These are phyloP conservation scores for Nephrotoma guestfalica DNA, from an alignment of 2,888 invertebrate species.

Conservation along the genomic window DNA sequence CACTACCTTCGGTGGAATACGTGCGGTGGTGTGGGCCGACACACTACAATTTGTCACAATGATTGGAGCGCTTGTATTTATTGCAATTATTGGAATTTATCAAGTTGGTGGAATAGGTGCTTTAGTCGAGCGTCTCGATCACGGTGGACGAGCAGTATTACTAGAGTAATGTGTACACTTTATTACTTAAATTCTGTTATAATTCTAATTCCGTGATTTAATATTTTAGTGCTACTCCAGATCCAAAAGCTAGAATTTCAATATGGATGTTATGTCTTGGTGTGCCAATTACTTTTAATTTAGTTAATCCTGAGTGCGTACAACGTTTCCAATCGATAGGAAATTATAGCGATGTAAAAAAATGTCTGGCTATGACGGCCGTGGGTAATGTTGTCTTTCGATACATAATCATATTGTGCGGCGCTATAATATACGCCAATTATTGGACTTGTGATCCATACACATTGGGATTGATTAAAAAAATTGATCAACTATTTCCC, in stretches of 20 bases:
- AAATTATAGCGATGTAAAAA: conserved; percentile 36
- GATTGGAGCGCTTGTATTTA: conserved; percentile 36
- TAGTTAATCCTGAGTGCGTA: conserved; percentile 41
- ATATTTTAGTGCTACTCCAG: conserved; percentile 40
- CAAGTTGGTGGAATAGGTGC: conserved; percentile 39
- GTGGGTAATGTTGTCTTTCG: conserved; percentile 41
- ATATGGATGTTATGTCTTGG: conserved; percentile 43
- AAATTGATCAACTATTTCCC: conserved; percentile 48
- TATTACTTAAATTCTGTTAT: neutral
- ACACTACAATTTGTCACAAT: conserved; percentile 43
- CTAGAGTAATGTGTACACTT: conserved; percentile 38
- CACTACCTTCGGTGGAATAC: conserved; percentile 46
- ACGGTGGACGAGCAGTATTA: conserved; percentile 41
- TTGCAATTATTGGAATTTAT: conserved; percentile 41
- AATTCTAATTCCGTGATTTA: neutral
- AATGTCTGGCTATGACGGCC: conserved; percentile 17
- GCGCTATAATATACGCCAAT: conserved; percentile 46
- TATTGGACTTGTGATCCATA: conserved; percentile 52
- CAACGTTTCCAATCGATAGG: conserved; percentile 47
- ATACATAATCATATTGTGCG: conserved; percentile 39
- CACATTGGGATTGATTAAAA: conserved; percentile 37
- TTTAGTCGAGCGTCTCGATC: conserved; percentile 40
- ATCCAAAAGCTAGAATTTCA: conserved; percentile 41
- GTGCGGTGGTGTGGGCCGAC: conserved; percentile 50
- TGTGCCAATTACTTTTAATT: conserved; percentile 36